Percentiles rank a stretch among this genome's conserved stretches.
Evolutionary conservation across 2,113 vertebrate species (phyloP).

Genomic region (Clarias gariepinus): DNA sequence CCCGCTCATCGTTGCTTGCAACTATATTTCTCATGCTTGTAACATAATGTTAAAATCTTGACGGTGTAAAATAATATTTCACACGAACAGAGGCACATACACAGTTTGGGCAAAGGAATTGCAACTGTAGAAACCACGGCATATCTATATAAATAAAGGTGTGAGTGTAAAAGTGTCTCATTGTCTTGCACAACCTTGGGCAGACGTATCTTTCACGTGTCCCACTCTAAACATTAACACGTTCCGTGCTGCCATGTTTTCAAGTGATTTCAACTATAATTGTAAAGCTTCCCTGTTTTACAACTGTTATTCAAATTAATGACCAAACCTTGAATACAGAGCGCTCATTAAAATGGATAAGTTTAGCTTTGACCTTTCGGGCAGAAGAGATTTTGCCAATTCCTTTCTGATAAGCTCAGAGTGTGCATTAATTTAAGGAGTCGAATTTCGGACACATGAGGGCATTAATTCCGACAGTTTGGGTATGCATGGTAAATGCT

Average conservation of each 20-base stretch:
- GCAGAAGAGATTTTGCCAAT: slow-evolving; percentile 42
- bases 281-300: slow-evolving; percentile 20
- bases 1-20: no score
- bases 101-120: slow-evolving; percentile 47
- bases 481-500: slow-evolving; percentile 54
- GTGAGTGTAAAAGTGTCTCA: background rate
- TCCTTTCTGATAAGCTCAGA: slow-evolving; percentile 50
- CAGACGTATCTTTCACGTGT: background rate
- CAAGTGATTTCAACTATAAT: slow-evolving; percentile 5
- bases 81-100: slow-evolving; percentile 20
- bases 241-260: background rate
- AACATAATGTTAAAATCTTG: no score
- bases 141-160: background rate
- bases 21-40: no score
- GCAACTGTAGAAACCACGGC: slow-evolving; percentile 21
- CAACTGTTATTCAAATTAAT: slow-evolving; percentile 47
- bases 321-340: slow-evolving; percentile 19
- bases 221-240: slow-evolving; percentile 11
- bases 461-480: slow-evolving; percentile 59
- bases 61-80: background rate
- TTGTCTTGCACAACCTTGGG: background rate
- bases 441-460: slow-evolving; percentile 48
- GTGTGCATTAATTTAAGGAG: slow-evolving; percentile 42
- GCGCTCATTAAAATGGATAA: slow-evolving; percentile 53
- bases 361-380: slow-evolving; percentile 51